These are phyloP conservation scores for Gallinago media DNA, from an alignment of 2,113 vertebrate species.

Conservation along the genomic window DNA sequence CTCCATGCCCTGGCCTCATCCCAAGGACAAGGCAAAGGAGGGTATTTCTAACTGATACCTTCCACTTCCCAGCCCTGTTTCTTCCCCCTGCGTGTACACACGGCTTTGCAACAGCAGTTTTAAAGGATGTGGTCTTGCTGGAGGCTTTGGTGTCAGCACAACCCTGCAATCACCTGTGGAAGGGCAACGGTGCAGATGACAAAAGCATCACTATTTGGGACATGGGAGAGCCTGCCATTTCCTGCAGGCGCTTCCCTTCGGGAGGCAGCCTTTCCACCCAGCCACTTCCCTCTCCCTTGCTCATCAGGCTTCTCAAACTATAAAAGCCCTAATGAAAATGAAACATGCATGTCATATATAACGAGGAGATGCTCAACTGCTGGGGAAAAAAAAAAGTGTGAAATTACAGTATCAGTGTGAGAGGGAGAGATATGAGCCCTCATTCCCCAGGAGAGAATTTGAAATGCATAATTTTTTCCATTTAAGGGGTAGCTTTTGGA, in stretches of 20 bases:
- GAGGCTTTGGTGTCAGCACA: background rate
- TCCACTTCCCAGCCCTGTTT: background rate
- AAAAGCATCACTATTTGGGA: background rate
- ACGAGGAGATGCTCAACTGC: background rate
- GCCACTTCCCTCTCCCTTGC: background rate
- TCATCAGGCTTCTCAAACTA: background rate
- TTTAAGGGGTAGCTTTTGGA: conserved; percentile 12
- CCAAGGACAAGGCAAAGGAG: background rate
- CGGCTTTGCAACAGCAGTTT: background rate
- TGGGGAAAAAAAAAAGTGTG: background rate
- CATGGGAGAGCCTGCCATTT: fast-evolving
- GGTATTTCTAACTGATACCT: background rate
- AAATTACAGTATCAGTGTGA: conserved; percentile 53
- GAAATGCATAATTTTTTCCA: conserved; percentile 26
- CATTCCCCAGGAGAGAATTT: conserved; percentile 26
- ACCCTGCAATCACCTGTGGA: background rate
- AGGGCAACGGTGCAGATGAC: background rate
- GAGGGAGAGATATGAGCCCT: conserved; percentile 10
- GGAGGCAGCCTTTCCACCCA: background rate
- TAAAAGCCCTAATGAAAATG: conserved; percentile 23
- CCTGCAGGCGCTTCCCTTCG: background rate
- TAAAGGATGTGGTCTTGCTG: background rate
- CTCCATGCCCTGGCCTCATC: background rate
- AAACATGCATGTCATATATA: background rate
- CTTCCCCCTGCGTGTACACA: background rate